Percentiles rank a stretch among this genome's conserved stretches.
Evolutionary conservation across 2,113 vertebrate genomes (phyloP).

Genomic region (Coracopsis vasa): DNA sequence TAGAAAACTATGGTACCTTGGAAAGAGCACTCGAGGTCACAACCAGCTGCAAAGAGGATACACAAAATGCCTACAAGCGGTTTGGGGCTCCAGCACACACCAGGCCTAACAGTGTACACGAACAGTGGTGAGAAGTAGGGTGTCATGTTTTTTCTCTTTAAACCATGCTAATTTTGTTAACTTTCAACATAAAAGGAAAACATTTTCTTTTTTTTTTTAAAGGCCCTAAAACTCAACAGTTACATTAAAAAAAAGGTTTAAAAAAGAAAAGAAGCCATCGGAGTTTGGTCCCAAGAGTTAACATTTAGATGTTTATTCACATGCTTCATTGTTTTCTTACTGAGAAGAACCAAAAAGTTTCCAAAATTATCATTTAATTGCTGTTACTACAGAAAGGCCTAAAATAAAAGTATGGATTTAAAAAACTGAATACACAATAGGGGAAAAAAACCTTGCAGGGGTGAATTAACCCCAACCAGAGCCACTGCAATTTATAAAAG

Average conservation of each 20-base stretch:
- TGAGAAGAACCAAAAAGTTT: conserved; percentile 73
- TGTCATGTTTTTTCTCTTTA: not conserved
- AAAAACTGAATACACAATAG: conserved; percentile 48
- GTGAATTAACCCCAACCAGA: conserved; percentile 31
- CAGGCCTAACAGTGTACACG: conserved; percentile 43
- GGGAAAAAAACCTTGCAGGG: conserved; percentile 18
- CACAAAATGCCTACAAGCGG: conserved; percentile 62
- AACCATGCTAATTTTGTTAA: conserved; percentile 54
- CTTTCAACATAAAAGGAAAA: conserved; percentile 63
- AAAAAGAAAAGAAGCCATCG: conserved; percentile 54
- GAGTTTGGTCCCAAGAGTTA: conserved; percentile 79
- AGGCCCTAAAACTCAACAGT: conserved; percentile 72
- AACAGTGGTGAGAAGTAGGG: not conserved
- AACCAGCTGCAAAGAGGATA: conserved; percentile 53
- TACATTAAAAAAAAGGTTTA: conserved; percentile 20
- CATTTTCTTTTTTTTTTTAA: not conserved
- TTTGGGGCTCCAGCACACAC: conserved; percentile 55
- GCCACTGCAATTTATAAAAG: conserved; percentile 65
- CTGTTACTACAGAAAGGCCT: conserved; percentile 64
- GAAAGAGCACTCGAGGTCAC: conserved; percentile 69
- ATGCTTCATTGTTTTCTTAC: conserved; percentile 69
- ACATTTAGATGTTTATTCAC: conserved; percentile 81
- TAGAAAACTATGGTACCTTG: conserved; percentile 75
- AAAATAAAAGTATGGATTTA: conserved; percentile 47
- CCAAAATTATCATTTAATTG: conserved; percentile 66